phyloP scores from a whole-genome alignment of 2,113 vertebrate genomes.

The Vicugna pacos region DNA sequence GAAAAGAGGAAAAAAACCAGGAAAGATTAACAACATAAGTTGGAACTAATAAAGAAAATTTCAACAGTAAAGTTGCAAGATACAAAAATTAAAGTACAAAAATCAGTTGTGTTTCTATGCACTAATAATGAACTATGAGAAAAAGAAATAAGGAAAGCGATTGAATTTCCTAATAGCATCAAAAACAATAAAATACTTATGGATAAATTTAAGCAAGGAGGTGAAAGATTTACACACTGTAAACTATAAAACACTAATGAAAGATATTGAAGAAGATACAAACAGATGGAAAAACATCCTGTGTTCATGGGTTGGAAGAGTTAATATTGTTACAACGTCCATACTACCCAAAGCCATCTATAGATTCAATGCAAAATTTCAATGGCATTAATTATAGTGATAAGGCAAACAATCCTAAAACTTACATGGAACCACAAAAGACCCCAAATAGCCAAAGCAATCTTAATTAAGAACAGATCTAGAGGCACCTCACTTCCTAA shows the following conservation, averaged over 20 bases:
- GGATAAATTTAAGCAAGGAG: background rate
- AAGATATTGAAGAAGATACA: background rate
- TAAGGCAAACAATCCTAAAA: background rate
- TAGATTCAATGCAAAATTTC: background rate
- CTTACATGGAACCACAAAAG: background rate
- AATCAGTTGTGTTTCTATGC: background rate
- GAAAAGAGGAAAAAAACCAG: background rate
- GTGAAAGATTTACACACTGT: background rate
- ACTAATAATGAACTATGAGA: background rate
- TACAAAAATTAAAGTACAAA: background rate
- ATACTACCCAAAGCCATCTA: background rate
- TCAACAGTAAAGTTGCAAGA: background rate
- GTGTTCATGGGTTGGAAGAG: background rate
- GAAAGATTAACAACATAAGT: background rate
- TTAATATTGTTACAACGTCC: background rate
- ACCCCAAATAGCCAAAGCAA: background rate
- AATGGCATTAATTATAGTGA: background rate
- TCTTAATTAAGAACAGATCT: background rate
- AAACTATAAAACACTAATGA: background rate
- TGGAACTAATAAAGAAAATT: conserved; percentile 11
- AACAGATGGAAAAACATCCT: background rate
- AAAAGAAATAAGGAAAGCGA: conserved; percentile 4
- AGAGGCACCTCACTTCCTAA: background rate
- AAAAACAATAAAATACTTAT: background rate
- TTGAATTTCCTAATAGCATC: background rate